phyloP scores from a whole-genome alignment of 1,140 invertebrate species.

The Amphibalanus amphitrite region DNA sequence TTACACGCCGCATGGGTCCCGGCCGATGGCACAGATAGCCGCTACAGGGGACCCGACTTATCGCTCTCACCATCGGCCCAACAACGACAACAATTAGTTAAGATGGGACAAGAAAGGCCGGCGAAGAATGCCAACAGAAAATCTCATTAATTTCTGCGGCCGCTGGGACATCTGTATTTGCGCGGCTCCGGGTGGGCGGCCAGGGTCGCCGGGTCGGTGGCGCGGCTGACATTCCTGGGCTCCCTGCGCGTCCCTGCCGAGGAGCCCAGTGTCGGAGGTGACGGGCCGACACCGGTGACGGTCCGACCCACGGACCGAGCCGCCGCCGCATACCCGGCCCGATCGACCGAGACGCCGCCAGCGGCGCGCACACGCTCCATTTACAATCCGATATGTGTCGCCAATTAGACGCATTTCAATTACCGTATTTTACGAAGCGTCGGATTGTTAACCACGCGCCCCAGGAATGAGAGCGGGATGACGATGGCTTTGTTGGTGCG shows the following conservation, averaged over 20 bases:
- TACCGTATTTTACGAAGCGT: neutral
- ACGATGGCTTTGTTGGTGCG: neutral
- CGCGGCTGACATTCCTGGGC: too few relatives aligned
- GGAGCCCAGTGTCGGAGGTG: neutral
- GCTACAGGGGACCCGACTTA: neutral
- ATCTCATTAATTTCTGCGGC: slow-evolving; percentile 1
- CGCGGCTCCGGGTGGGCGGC: neutral
- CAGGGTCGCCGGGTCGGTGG: too few relatives aligned
- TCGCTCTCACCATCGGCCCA: neutral
- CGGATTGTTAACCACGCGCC: neutral
- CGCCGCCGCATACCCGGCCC: too few relatives aligned
- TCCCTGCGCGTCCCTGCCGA: neutral
- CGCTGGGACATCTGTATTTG: neutral
- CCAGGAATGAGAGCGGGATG: neutral
- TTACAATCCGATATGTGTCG: neutral
- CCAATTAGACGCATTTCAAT: neutral
- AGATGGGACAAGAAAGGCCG: slow-evolving; percentile 1
- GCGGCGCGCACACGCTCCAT: neutral
- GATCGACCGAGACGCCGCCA: too few relatives aligned
- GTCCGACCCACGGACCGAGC: too few relatives aligned
- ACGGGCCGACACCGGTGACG: neutral
- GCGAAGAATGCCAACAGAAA: slow-evolving; percentile 1
- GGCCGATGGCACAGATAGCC: neutral
- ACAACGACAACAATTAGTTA: slow-evolving; percentile 1
- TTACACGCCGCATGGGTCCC: neutral